Conservation (phyloP, 2,888 invertebrate species). For the Plusia festucae region DNA sequence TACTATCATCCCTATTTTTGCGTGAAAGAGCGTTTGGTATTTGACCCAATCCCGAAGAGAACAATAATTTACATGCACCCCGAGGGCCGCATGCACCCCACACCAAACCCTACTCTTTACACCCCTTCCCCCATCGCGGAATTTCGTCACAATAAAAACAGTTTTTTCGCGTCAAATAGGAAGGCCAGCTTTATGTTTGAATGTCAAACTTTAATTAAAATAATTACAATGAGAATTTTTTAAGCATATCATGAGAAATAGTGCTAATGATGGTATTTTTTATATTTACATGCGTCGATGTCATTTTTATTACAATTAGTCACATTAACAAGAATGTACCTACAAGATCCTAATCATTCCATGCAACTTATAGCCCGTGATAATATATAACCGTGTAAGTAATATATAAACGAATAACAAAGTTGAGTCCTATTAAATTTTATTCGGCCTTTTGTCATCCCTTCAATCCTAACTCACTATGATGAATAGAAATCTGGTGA, state of each 20-base stretch:
- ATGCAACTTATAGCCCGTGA: no score
- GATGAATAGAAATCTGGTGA: no score
- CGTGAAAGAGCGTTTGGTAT: slow-evolving; percentile 68
- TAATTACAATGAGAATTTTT: slow-evolving; percentile 13
- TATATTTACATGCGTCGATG: background rate
- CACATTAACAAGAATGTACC: no score
- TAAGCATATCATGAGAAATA: no score
- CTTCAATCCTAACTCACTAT: no score
- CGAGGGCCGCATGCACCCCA: slow-evolving; percentile 37
- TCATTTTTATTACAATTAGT: no score
- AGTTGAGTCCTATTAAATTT: no score
- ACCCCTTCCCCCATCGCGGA: slow-evolving; percentile 21
- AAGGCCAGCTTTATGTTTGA: slow-evolving; percentile 17
- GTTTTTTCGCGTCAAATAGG: slow-evolving; percentile 29
- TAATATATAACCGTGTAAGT: no score
- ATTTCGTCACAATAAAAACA: slow-evolving; percentile 42
- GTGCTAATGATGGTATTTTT: background rate
- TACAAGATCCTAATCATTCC: no score
- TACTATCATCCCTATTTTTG: slow-evolving; percentile 56
- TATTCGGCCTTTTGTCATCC: no score
- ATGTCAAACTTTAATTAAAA: slow-evolving; percentile 18
- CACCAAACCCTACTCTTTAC: slow-evolving; percentile 7
- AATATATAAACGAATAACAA: no score
- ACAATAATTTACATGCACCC: slow-evolving; percentile 73
- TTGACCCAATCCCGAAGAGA: slow-evolving; percentile 69